Evolutionary conservation across 2,888 invertebrate genomes (phyloP), one percentile per base, ranked within the genome.

Genomic region (Sipha maydis): DNA sequence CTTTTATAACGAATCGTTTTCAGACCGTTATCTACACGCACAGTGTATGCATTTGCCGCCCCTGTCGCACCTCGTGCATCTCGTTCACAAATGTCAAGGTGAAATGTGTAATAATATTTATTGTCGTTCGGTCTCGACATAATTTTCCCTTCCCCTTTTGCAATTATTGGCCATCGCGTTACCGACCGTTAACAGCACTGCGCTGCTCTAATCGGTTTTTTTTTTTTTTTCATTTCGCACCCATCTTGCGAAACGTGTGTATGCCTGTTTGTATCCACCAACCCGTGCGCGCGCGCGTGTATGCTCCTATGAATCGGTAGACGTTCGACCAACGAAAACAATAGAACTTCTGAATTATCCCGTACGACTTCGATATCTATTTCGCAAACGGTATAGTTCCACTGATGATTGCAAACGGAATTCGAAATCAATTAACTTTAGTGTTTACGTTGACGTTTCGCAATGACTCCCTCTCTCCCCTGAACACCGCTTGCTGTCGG

Each of bases 341-440:
- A 79, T 17, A 31, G 31, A 80, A 19, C 61, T 80, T 80, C 28
- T 38, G 61, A 38, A 80, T 38, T 61, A 48, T 48, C 34, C 61
- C 7, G 61, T 67, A 7, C 19, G 80, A 67, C 61, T 17, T n/a
- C 19, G 25, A 25, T 34, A 34, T 79, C 31, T 31, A 25, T 67
- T 67, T 67, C 67, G n/a, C 67, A 67, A 67, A 67, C 11, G 67
- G n/a, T 11, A 14, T 14, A 48, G 48, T 67, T 67, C 8, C n/a
- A 67, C 67, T n/a, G 17, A 4, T 14, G 71, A 25, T 78, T 48
- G 28, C 48, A 8, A 48, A 48, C 19, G 56, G 28, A 54, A 56
- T 79, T 56, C 34, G 56, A 79, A 79, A 79, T 79, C 79, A 25
- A 79, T 79, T 79, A 77, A 48, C 48, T 71, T 71, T 71, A 38